Evolutionary conservation across 2,888 invertebrate genomes (phyloP).

Genomic region (Cantharis lateralis): DNA sequence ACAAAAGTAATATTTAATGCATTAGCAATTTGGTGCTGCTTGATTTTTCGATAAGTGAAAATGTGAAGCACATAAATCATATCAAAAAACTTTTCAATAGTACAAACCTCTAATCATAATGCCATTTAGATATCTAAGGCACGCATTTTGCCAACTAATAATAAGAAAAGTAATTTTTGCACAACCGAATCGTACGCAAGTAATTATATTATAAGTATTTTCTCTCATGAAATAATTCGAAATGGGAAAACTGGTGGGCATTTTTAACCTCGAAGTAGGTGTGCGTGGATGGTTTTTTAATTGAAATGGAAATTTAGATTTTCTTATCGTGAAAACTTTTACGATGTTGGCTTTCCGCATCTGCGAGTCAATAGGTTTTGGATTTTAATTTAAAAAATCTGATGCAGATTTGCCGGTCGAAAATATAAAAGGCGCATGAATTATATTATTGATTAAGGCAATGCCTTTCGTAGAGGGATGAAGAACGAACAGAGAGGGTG

Average conservation of each 20-base stretch:
- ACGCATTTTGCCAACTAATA: neutral
- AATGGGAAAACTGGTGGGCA: neutral
- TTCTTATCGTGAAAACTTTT: neutral
- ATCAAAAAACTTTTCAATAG: neutral
- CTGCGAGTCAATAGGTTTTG: neutral
- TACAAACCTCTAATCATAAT: neutral
- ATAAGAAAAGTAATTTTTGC: neutral
- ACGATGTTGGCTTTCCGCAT: neutral
- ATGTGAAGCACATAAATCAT: neutral
- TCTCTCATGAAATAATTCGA: neutral
- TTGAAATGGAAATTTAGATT: neutral
- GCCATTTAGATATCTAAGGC: neutral
- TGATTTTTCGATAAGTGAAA: neutral
- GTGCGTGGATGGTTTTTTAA: neutral
- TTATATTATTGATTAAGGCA: constrained; percentile 46
- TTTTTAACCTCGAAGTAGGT: neutral
- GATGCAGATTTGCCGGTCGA: neutral
- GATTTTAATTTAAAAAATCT: neutral
- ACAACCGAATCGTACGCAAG: neutral
- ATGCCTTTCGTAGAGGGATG: constrained; percentile 24
- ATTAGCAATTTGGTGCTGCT: neutral
- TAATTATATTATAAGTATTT: neutral
- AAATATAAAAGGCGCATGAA: constrained; percentile 42
- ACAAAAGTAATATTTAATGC: neutral
- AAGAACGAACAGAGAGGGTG: constrained; percentile 19